These are phyloP conservation scores for Arctopsyche grandis DNA, from an alignment of 1,140 invertebrate species.

Conservation along the genomic window DNA sequence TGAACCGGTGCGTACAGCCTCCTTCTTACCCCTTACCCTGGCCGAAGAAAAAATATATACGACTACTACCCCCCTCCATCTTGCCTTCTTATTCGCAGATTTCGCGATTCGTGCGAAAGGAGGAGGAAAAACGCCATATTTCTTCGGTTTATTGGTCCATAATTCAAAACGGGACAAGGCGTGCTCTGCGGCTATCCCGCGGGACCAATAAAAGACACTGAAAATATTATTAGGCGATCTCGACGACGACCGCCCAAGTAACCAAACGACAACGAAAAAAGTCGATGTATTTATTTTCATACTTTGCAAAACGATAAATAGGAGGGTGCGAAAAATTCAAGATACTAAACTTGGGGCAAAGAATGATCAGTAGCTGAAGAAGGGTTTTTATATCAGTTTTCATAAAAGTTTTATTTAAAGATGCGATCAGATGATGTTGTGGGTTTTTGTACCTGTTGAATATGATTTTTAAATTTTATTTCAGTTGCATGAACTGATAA, in stretches of 20 bases:
- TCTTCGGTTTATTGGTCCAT: slow-evolving; percentile 43
- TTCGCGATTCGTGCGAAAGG: slow-evolving; percentile 12
- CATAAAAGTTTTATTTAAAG: no score
- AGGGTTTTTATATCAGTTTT: no score
- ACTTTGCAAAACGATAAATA: slow-evolving; percentile 30
- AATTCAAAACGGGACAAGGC: slow-evolving; percentile 37
- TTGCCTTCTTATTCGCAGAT: background rate
- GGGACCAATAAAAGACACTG: slow-evolving; percentile 43
- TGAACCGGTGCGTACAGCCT: background rate
- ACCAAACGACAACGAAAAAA: background rate
- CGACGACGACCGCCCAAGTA: background rate
- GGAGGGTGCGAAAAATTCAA: background rate
- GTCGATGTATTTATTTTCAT: slow-evolving; percentile 36
- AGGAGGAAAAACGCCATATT: slow-evolving; percentile 34
- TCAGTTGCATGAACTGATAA: no score
- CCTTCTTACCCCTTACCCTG: background rate
- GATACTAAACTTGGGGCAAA: no score
- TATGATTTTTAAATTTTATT: no score
- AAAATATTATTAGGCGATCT: slow-evolving; percentile 43
- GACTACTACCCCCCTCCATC: no score
- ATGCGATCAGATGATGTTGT: no score
- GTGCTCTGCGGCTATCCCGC: slow-evolving; percentile 12
- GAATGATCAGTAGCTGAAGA: no score
- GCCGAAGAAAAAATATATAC: background rate
- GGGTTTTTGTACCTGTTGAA: no score